These are phyloP conservation scores for Plectropomus leopardus DNA, from an alignment of 2,113 vertebrate genomes.

Conservation along the genomic window DNA sequence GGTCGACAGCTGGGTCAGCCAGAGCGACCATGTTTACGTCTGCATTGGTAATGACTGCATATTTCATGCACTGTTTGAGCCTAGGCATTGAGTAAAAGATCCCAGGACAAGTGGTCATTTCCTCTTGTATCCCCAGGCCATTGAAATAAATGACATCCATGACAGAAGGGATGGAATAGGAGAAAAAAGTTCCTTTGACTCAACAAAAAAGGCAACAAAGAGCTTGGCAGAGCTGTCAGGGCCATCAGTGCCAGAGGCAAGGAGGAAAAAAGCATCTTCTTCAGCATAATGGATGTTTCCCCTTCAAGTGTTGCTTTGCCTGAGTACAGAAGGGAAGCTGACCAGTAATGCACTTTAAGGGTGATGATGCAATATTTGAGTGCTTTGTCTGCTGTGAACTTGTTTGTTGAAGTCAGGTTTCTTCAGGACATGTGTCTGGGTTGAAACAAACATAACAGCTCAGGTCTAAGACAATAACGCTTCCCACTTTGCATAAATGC, in stretches of 20 bases:
- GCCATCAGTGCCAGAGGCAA: conserved; percentile 12
- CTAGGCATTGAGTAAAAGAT: conserved; percentile 10
- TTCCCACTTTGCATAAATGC: background rate
- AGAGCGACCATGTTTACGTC: conserved; percentile 19
- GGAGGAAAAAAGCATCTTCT: background rate
- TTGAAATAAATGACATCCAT: conserved; percentile 40
- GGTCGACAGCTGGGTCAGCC: background rate
- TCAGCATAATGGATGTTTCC: conserved; percentile 57
- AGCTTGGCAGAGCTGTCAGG: conserved; percentile 20
- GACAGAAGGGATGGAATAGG: conserved; percentile 25
- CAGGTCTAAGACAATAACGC: conserved; percentile 3
- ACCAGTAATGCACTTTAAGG: conserved; percentile 46
- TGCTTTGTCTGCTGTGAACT: conserved; percentile 26
- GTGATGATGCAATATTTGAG: conserved; percentile 58
- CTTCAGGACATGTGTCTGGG: background rate
- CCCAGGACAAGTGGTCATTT: conserved; percentile 11
- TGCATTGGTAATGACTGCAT: conserved; percentile 23
- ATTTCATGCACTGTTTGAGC: conserved; percentile 32
- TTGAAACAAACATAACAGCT: conserved; percentile 13
- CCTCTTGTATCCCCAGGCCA: conserved; percentile 14
- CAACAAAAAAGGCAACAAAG: conserved; percentile 45
- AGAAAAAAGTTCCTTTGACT: conserved; percentile 47
- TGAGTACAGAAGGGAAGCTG: conserved; percentile 24
- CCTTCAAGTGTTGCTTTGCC: conserved; percentile 18
- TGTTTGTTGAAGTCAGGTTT: conserved; percentile 30